Conservation (phyloP, 2,797 vertebrate species). For the Dryobates pubescens region DNA sequence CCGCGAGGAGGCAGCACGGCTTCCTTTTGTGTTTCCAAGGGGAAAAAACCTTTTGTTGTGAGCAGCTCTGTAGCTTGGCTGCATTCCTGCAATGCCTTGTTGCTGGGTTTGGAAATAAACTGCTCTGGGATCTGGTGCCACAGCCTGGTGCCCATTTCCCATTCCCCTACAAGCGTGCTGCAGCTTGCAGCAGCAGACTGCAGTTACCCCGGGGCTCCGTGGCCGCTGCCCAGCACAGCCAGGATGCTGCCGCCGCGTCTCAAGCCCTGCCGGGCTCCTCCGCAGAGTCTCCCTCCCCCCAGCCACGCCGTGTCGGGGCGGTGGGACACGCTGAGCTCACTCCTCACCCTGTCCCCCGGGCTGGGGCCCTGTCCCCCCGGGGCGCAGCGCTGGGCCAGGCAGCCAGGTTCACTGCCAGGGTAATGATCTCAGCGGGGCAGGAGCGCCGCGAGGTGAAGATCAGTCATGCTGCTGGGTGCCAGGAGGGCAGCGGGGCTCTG, state of each 20-base stretch:
- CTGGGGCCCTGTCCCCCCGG: not conserved
- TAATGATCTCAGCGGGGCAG: conserved; percentile 3
- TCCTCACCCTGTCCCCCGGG: not conserved
- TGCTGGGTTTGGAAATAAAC: conserved; percentile 45
- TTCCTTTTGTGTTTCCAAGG: conserved; percentile 5
- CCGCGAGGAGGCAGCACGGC: not conserved
- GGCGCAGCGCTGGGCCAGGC: not conserved
- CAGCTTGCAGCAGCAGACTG: conserved; percentile 28
- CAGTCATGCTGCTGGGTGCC: not conserved
- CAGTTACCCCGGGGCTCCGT: not conserved
- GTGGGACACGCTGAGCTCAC: fast-evolving
- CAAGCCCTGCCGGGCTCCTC: not conserved
- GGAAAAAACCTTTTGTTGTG: not conserved
- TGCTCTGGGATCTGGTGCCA: conserved; percentile 23
- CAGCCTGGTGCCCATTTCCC: conserved; percentile 26
- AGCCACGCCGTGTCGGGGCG: fast-evolving
- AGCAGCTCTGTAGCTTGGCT: conserved; percentile 24
- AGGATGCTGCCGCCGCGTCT: not conserved
- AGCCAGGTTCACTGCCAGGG: conserved; percentile 21
- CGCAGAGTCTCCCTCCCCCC: not conserved
- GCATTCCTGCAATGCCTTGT: not conserved
- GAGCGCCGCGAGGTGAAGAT: conserved; percentile 16
- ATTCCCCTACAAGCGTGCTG: not conserved
- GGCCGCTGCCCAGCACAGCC: not conserved
- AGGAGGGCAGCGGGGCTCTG: not conserved